Evolutionary conservation across 2,113 vertebrate species (phyloP).

Genomic region (Columba janthina): DNA sequence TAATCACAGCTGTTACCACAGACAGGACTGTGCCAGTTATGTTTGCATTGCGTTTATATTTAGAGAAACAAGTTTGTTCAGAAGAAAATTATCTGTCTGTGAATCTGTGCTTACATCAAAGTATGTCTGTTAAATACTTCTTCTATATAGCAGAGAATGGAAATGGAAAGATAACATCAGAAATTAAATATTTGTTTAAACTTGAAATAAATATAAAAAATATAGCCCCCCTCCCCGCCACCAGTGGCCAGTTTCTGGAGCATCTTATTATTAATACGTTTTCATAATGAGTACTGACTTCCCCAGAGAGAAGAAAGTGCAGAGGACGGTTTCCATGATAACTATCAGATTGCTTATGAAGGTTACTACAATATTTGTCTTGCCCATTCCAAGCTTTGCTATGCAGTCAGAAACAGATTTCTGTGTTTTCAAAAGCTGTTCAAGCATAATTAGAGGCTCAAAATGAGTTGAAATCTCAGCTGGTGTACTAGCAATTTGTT

Average conservation of each 20-base stretch:
- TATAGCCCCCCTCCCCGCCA: neutral
- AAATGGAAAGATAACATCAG: neutral
- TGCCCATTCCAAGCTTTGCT: constrained; percentile 41
- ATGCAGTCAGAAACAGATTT: constrained; percentile 25
- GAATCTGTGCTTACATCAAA: constrained; percentile 33
- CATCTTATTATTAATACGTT: neutral
- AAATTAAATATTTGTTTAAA: neutral
- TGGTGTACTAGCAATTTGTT: constrained; percentile 36
- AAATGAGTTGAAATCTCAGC: constrained; percentile 53
- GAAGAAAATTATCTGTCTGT: constrained; percentile 39
- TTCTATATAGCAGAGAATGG: neutral
- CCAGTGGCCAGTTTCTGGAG: neutral
- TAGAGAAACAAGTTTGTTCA: constrained; percentile 49
- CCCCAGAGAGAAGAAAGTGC: neutral
- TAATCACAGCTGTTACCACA: constrained; percentile 43
- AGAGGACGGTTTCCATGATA: neutral
- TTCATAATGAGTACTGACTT: neutral
- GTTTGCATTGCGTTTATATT: constrained; percentile 30
- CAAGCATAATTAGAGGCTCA: constrained; percentile 43
- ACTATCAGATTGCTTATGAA: neutral
- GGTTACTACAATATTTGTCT: constrained; percentile 64
- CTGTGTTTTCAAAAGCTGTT: constrained; percentile 46
- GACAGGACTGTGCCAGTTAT: constrained; percentile 8
- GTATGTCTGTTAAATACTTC: neutral
- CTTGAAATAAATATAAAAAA: neutral